These are phyloP conservation scores for Rousettus madagascariensis DNA, from an alignment of 2,797 vertebrate genomes.

Conservation along the genomic window DNA sequence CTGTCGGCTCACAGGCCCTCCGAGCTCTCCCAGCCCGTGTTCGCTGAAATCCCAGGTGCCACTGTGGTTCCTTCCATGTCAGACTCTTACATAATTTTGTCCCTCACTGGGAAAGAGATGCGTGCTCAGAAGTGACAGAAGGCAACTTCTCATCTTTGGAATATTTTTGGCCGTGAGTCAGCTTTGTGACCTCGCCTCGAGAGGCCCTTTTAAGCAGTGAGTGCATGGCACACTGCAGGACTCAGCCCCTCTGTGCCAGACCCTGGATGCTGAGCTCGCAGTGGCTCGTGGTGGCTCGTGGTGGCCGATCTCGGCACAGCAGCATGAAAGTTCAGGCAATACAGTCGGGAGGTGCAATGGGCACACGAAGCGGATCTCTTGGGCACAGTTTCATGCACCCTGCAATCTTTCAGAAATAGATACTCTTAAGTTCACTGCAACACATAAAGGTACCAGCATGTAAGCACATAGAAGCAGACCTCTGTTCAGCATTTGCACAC, in stretches of 20 bases:
- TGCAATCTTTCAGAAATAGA: slow-evolving; percentile 25
- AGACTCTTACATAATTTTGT: neutral
- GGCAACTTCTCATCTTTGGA: neutral
- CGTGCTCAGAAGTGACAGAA: neutral
- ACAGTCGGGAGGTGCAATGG: neutral
- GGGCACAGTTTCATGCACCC: slow-evolving; percentile 15
- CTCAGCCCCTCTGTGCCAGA: neutral
- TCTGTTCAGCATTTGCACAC: neutral
- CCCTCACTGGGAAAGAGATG: neutral
- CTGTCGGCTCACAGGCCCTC: neutral
- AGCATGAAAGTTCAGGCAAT: neutral
- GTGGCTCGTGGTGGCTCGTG: neutral
- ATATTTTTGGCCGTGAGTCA: neutral
- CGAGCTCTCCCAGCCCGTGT: neutral
- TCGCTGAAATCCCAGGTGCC: neutral
- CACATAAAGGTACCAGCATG: neutral
- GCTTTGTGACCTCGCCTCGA: neutral
- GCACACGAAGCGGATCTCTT: neutral
- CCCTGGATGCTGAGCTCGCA: neutral
- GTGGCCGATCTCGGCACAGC: neutral
- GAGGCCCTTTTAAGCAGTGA: neutral
- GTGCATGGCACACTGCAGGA: neutral
- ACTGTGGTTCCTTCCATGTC: neutral
- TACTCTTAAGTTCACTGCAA: neutral
- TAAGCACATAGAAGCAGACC: slow-evolving; percentile 25